These are phyloP conservation scores for Molossus molossus DNA, from an alignment of 2,797 vertebrate species.

Conservation along the genomic window DNA sequence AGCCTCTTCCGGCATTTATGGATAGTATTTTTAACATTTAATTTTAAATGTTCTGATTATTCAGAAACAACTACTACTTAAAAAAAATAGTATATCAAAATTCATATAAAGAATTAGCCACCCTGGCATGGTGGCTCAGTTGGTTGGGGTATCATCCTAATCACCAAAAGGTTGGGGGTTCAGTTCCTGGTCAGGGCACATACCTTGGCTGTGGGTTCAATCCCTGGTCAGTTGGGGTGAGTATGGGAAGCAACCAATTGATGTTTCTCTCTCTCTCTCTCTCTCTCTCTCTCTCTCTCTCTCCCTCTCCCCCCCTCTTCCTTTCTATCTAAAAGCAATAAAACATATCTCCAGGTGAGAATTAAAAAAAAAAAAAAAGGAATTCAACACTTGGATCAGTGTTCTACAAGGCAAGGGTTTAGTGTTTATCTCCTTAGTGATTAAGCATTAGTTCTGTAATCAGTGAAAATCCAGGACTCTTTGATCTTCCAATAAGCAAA, in stretches of 20 bases:
- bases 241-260: background rate
- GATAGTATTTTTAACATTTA: slow-evolving; percentile 9
- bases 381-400: background rate
- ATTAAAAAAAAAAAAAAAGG: no score
- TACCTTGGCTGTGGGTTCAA: background rate
- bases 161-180: background rate
- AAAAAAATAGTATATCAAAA: slow-evolving; percentile 61
- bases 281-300: background rate
- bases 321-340: background rate
- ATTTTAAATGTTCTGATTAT: slow-evolving; percentile 59
- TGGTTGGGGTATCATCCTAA: background rate
- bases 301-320: background rate
- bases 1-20: slow-evolving; percentile 12
- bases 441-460: slow-evolving; percentile 66
- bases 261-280: background rate
- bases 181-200: background rate
- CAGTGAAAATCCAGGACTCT: slow-evolving; percentile 63
- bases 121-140: background rate
- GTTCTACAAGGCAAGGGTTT: slow-evolving; percentile 54
- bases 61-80: slow-evolving; percentile 55
- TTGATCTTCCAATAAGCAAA: slow-evolving; percentile 70
- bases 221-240: background rate
- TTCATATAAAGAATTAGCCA: slow-evolving; percentile 60
- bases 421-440: slow-evolving; percentile 36
- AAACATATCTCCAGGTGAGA: background rate